Evolutionary conservation across 30 jellyfish, hydroid and myxozoan species (phyloP).

Genomic region (Morbakka virulenta): DNA sequence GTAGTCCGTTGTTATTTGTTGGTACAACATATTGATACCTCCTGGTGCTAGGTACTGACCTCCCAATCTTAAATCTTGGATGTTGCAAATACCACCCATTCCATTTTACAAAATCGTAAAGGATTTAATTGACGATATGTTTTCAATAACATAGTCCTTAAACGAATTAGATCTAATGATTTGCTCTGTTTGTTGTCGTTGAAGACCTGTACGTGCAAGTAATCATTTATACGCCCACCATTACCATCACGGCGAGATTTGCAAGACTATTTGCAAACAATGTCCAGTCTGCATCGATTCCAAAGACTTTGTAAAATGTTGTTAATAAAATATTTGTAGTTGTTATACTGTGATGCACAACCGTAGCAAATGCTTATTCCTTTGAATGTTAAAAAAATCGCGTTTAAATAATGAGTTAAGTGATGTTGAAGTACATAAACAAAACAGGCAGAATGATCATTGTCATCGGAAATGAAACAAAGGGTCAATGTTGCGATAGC

Average conservation of each 20-base stretch:
- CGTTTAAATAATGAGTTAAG: constrained; percentile 1
- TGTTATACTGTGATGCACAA: constrained; percentile 46
- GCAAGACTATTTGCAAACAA: constrained; percentile 53
- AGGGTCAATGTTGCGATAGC: background rate
- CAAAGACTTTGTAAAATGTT: constrained; percentile 15
- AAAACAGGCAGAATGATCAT: constrained; percentile 17
- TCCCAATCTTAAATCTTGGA: constrained; percentile 4
- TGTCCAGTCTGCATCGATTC: constrained; percentile 29
- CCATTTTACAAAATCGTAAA: background rate
- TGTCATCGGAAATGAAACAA: constrained; percentile 47
- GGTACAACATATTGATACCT: constrained; percentile 16
- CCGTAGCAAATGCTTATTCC: no score
- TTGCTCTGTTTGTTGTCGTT: constrained; percentile 2
- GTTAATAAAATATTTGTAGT: constrained; percentile 18
- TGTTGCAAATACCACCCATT: background rate
- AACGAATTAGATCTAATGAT: background rate
- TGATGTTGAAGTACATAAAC: constrained; percentile 9
- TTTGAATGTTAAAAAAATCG: constrained; percentile 1
- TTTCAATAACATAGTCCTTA: background rate
- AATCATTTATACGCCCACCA: constrained; percentile 11
- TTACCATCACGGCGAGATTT: constrained; percentile 13
- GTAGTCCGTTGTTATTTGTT: no score
- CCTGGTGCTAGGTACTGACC: constrained; percentile 56
- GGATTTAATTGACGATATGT: background rate
- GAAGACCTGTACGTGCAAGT: constrained; percentile 30